Evolutionary conservation across 2,888 invertebrate genomes (phyloP), one percentile per base, ranked within the genome.

Genomic region (Drosophila picticornis): DNA sequence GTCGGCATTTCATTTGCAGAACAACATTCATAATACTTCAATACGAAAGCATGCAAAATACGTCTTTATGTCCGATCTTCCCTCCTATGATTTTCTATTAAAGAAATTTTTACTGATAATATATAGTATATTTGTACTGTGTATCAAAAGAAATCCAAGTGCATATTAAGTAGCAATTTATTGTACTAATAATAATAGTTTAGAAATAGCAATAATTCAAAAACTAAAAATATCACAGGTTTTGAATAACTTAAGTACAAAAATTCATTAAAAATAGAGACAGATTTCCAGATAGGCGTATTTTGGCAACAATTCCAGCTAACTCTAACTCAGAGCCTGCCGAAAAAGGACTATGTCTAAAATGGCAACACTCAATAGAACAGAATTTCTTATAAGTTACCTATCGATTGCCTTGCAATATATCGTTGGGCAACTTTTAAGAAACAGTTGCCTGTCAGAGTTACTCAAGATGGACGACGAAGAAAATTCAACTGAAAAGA

Each of bases 1-100:
- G 58, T 34, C 34, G 58, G 60, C 79, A 70, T 69, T 77, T 85
- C 70, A 43, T 56, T 43, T 56, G 55, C 50, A 1, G 4, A 29
- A 22, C 27, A 51, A 27, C 29, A 19, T 27, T 25, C 19, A 5
- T 52, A 36, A 57, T 19, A 25, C 19, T 29, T 25, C 25, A 52
- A 48, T 29, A 38, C 11, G 29, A 31, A 31, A 31, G 51, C 29
- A 11, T 32, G 13, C n/a, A 4, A n/a, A n/a, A 31, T 32, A 22
- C 16, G 16, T 32, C 2, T 22, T 16, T 22, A 2, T 46, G 9
- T 25, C 2, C 9, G 25, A 9, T 25, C 1, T 46, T 16, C 2
- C 7, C 22, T 46, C 22, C 22, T 1, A 16, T 25, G 22, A 25
- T 25, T 46, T 46, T 25, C 25, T 16, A 22, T 13, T 22, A 46